phyloP scores from a whole-genome alignment of 2,888 invertebrate genomes.

The Dynastes maya region DNA sequence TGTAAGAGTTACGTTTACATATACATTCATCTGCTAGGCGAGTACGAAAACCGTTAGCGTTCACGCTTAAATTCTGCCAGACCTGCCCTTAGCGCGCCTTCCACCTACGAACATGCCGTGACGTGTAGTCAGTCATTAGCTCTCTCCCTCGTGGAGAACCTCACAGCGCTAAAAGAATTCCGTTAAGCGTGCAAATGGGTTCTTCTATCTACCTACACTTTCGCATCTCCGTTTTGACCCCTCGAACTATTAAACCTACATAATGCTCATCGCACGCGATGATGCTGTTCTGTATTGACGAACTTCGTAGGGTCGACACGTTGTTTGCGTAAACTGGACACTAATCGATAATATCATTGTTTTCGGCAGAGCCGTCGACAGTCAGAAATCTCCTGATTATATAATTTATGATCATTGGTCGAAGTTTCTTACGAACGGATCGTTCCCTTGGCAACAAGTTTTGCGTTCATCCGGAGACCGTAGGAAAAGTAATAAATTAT shows the following conservation, averaged over 20 bases:
- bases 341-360: conserved; percentile 33
- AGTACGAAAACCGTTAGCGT: conserved; percentile 27
- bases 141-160: conserved; percentile 18
- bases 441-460: conserved; percentile 31
- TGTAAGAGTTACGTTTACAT: too few species aligned
- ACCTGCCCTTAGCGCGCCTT: not conserved
- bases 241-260: conserved; percentile 14
- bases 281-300: conserved; percentile 7
- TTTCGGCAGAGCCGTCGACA: conserved; percentile 18
- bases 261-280: conserved; percentile 4
- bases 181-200: conserved; percentile 30
- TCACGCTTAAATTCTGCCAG: conserved; percentile 26
- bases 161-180: conserved; percentile 35
- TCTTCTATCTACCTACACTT: conserved; percentile 23
- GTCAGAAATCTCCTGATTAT: conserved; percentile 29
- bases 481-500: conserved; percentile 18
- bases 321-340: conserved; percentile 40
- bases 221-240: conserved; percentile 8
- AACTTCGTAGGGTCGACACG: conserved; percentile 4
- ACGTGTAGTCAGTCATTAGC: conserved; percentile 21
- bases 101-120: conserved; percentile 22
- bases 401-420: conserved; percentile 20
- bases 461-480: conserved; percentile 9
- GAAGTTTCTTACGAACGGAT: conserved; percentile 5
- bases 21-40: conserved; percentile 4